Base-by-base conservation (phyloP, 2,113 vertebrate species). In the Microcebus jonahi region DNA sequence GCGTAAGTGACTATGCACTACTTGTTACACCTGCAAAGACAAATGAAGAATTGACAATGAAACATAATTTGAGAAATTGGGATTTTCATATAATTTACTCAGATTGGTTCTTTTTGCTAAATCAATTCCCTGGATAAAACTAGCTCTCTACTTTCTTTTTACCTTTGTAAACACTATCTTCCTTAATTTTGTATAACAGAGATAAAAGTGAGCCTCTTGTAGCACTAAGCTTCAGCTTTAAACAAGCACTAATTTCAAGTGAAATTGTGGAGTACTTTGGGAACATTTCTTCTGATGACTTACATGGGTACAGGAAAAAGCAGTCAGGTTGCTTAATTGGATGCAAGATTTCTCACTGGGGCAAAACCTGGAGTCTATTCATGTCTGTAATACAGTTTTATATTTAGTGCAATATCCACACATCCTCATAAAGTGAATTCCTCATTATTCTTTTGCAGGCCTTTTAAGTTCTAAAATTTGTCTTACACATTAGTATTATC, bases 191-290 rank as follows among this genome's bases (percentile, higher is more conserved):
- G 3, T 73, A 21, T 77, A n/a, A 61, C 53, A 84, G 39, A 94
- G 73, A 94, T 85, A 79, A 94, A 94, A 92, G 31, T 29, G 48
- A 85, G 39, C 39, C n/a, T 92, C 91, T 96, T 45, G 36, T 53
- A 80, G 59, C 15, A 63, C 27, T 23, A 73, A 93, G 17, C 27
- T 93, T 90, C 68, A 87, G 31, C 67, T 94, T 91, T 87, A 97
- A 96, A 95, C 94, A 96, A 96, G 68, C 90, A 73, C 79, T 96
- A 50, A 93, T 95, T 95, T 96, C 89, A 95, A 93, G 59, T 42
- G 39, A 83, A 97, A 90, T 12, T 63, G 31, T 45, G 8, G 42
- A 86, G 57, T 73, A 85, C 90, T 94, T 96, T 95, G 63, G 86
- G 50, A 91, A 70, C 18, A 2, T 88, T 97, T 91, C 82, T 91